These are phyloP conservation scores for Diglossa brunneiventris DNA, from an alignment of 2,113 vertebrate species.

Conservation along the genomic window DNA sequence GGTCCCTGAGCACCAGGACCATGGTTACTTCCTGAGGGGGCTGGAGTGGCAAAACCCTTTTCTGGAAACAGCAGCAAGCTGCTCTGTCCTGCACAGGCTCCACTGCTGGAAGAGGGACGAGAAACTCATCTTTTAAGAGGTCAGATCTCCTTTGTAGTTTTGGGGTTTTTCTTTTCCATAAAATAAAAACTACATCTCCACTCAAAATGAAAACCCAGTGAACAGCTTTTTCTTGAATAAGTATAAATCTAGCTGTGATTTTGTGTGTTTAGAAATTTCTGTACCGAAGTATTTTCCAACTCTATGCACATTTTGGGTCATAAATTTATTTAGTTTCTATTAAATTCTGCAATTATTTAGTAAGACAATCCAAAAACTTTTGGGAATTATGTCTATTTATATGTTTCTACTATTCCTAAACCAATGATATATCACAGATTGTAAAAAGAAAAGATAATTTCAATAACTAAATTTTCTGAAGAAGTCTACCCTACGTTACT, in stretches of 20 bases:
- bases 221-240: background rate
- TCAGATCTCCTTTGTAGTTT: background rate
- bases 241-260: background rate
- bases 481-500: background rate
- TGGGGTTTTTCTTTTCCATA: background rate
- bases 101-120: background rate
- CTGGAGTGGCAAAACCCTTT: background rate
- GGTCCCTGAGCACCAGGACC: too few relatives aligned
- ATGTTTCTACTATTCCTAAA: background rate
- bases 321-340: background rate
- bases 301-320: background rate
- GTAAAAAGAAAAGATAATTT: background rate
- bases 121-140: background rate
- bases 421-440: background rate
- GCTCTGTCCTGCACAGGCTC: background rate
- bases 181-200: background rate
- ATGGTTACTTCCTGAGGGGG: accelerated
- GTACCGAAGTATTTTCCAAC: background rate
- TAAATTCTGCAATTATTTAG: background rate
- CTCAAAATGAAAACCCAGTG: background rate
- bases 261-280: background rate
- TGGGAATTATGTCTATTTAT: background rate
- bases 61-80: accelerated
- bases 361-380: background rate
- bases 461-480: background rate